Evolutionary conservation across 1,140 invertebrate genomes (phyloP), one percentile per base, ranked within the genome.

Genomic region (Apis laboriosa): DNA sequence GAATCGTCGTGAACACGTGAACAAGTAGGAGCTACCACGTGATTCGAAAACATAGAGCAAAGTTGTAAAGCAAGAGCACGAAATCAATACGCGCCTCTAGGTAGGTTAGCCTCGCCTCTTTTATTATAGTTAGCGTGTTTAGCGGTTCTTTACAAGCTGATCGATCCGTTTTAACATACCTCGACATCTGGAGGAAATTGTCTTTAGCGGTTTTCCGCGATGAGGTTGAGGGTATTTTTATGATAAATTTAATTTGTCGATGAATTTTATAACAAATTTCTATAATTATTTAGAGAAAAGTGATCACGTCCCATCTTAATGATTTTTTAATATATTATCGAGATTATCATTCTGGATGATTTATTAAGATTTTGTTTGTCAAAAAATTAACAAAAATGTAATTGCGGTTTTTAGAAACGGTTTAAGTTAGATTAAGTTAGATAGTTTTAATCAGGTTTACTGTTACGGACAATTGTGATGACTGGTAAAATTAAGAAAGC

Each of bases 151-250:
- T 60, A 58, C 21, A 72, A 84, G 82, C 74, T 43, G 49, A 87
- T 87, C 85, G 86, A 87, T 87, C 75, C 77, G 61, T 84, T 75
- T 34, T 80, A 71, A 17, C 80, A 74, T 70, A 55, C 43, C 53
- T 80, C 17, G 7, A 28, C 58, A 34, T 15, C 51, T 17, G 12
- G 15, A 70, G 24, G 13, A 64, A 73, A 86, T 71, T 67, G 76
- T 11, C 64, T 49, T 19, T 15, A 63, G n/a, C 60, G 58, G 24
- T 82, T 58, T 82, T 84, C 77, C 34, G 9, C 60, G 24, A 58
- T 51, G 49, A 72, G 85, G 43, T 70, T 51, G 49, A 64, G 24
- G 2, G 34, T 43, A 43, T n/a, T 51, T 63, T 1, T 24, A 12
- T 1, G 21, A 73, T 3, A 13, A 60, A 79, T 49, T 53, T 28